phyloP scores from a whole-genome alignment of 1,140 invertebrate species.

The Drosophila ananassae region DNA sequence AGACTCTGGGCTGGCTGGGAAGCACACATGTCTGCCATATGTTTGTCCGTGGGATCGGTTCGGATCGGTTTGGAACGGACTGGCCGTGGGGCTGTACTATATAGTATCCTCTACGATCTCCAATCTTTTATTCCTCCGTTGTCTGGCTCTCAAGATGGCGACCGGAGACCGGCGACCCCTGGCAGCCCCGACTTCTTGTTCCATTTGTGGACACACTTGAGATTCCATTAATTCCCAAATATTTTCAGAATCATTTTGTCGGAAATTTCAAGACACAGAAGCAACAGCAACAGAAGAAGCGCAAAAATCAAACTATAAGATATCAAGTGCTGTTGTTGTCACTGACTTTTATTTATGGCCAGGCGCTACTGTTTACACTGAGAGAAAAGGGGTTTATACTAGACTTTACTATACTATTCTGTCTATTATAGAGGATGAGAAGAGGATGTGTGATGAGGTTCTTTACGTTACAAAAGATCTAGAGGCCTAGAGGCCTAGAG shows the following conservation, averaged over 20 bases:
- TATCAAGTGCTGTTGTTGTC: constrained; percentile 45
- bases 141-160: constrained; percentile 24
- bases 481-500: no score
- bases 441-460: no score
- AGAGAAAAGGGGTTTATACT: background rate
- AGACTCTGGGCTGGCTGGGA: constrained; percentile 41
- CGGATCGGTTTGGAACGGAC: constrained; percentile 49
- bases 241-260: constrained; percentile 55
- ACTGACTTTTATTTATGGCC: constrained; percentile 57
- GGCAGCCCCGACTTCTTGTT: constrained; percentile 18
- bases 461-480: no score
- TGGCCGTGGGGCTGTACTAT: constrained; percentile 49
- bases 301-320: constrained; percentile 32
- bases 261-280: constrained; percentile 25
- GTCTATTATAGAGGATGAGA: no score
- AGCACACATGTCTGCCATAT: constrained; percentile 73
- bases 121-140: constrained; percentile 2
- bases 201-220: constrained; percentile 82
- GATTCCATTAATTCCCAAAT: constrained; percentile 80
- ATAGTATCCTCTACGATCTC: constrained; percentile 2
- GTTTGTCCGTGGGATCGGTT: constrained; percentile 68
- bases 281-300: background rate
- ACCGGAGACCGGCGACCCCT: constrained; percentile 10
- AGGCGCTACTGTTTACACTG: constrained; percentile 51
- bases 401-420: no score